phyloP scores from a whole-genome alignment of 2,797 vertebrate species.

The Hyperoplus immaculatus region DNA sequence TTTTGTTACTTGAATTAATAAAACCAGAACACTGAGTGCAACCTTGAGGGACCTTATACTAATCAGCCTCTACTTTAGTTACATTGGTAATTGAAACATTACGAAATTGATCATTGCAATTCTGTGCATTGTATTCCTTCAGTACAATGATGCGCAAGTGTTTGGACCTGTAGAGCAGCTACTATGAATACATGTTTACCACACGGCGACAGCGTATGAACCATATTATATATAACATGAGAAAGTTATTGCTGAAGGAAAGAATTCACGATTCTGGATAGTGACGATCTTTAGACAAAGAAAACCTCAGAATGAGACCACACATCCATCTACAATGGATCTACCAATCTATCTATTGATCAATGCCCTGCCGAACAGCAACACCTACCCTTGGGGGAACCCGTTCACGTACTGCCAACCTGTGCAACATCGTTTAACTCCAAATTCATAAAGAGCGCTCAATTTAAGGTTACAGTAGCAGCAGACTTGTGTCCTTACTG shows the following conservation, averaged over 20 bases:
- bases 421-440: conserved; percentile 45
- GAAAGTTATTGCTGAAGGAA: background rate
- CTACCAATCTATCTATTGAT: no score
- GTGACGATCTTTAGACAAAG: background rate
- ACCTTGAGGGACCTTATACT: background rate
- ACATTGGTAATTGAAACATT: background rate
- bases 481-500: conserved; percentile 64
- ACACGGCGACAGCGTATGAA: background rate
- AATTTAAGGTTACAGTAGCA: conserved; percentile 65
- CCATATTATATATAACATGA: background rate
- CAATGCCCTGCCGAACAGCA: conserved; percentile 14
- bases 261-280: background rate
- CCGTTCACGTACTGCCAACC: conserved; percentile 49
- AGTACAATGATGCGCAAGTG: background rate
- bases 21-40: background rate
- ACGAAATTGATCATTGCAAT: conserved; percentile 4
- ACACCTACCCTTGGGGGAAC: conserved; percentile 26
- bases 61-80: conserved; percentile 4
- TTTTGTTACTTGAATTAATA: conserved; percentile 6
- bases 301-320: background rate
- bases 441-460: conserved; percentile 42
- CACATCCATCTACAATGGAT: no score
- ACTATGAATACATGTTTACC: background rate
- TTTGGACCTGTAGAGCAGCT: background rate
- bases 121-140: background rate